Evolutionary conservation across 2,113 vertebrate species (phyloP), one percentile per base, ranked within the genome.

Genomic region (Chaetodon auriga): DNA sequence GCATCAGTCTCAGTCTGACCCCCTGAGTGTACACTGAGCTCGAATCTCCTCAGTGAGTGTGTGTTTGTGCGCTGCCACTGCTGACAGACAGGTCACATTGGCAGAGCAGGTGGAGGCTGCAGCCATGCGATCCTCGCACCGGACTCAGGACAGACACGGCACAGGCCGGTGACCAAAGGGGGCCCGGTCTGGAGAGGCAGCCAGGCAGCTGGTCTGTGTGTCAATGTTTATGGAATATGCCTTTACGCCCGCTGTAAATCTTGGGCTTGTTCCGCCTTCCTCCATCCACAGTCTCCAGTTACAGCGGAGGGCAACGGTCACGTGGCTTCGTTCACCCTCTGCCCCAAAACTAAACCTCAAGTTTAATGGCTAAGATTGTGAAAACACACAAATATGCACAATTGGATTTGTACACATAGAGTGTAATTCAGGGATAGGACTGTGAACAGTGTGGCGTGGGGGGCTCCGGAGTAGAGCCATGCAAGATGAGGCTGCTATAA

Each of bases 181-280:
- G 76, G 69, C 46, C 72, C 51, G 19, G 85, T 81, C 74, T 81
- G 64, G 30, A 81, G 89, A 62, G 82, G 58, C 69, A 55, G 83
- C 72, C 73, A 86, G 84, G 90, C 95, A 95, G 94, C 92, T 94
- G 94, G 92, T 82, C 87, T 92, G 90, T 93, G 85, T 95, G 92
- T 95, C 94, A 94, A 94, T 95, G 95, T 96, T 96, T 95, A 94
- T 94, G 90, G 95, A 95, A 95, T 95, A 95, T 93, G 93, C 84
- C 88, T 94, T 95, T 93, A 95, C 86, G 78, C 89, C 85, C 30
- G 68, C 93, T 87, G 92, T 95, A 94, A 95, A 95, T 96, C 91
- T 93, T 87, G 38, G 71, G 76, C 94, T 95, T 48, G 87, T 90
- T 87, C 88, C 57, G 23, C 13, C 38, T 53, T 12, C 14, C 30